A percentile compares a stretch with the other conserved stretches of the same genome.
Evolutionary conservation across 2,888 invertebrate species (phyloP).

Genomic region (Cyclophora punctaria): DNA sequence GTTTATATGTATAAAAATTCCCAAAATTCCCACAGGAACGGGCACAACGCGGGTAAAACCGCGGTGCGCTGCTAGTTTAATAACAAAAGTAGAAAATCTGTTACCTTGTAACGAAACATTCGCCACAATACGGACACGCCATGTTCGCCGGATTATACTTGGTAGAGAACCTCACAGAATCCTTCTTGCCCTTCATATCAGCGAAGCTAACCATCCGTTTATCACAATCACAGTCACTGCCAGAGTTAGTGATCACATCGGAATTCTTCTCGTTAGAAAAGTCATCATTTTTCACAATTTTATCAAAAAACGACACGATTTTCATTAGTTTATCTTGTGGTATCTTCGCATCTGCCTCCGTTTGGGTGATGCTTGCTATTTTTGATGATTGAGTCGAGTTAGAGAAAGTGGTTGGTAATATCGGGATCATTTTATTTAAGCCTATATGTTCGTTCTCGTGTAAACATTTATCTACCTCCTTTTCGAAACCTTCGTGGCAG

Average conservation of each 20-base stretch:
- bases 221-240: conserved; percentile 17
- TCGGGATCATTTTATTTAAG: conserved; percentile 32
- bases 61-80: too few relatives aligned
- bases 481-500: conserved; percentile 60
- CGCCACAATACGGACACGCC: too few relatives aligned
- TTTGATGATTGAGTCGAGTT: conserved; percentile 22
- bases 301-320: conserved; percentile 62
- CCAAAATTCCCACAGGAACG: too few relatives aligned
- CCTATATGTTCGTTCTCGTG: conserved; percentile 64
- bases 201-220: conserved; percentile 17
- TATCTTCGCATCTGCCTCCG: conserved; percentile 37
- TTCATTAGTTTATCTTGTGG: conserved; percentile 59
- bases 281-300: conserved; percentile 43
- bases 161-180: too few relatives aligned
- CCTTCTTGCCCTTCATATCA: too few relatives aligned
- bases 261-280: too few relatives aligned
- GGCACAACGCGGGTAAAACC: too few relatives aligned
- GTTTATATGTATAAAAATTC: too few relatives aligned
- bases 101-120: too few relatives aligned
- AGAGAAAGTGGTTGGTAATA: conserved; percentile 13
- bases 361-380: conserved; percentile 44
- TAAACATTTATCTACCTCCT: conserved; percentile 36
- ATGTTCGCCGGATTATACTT: too few relatives aligned
- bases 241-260: conserved; percentile 20
- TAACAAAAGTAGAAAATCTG: too few relatives aligned